A percentile compares a stretch with the other conserved stretches of the same genome.
Evolutionary conservation across 2,888 invertebrate species (phyloP).

Genomic region (Polymixis flavicincta): DNA sequence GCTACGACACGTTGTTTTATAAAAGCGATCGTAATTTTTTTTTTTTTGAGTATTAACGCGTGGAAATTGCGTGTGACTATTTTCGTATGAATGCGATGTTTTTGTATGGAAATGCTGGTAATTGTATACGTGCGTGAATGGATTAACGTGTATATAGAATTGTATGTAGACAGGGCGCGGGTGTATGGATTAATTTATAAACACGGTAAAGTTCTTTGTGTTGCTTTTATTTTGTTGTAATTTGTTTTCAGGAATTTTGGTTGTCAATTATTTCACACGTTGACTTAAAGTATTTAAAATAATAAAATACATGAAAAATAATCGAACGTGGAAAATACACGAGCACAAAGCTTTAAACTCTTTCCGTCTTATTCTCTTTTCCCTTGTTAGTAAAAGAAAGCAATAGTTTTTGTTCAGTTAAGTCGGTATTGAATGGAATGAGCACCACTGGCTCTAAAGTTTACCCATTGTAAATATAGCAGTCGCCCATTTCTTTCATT

Average conservation of each 20-base stretch:
- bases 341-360: background rate
- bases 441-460: slow-evolving; percentile 28
- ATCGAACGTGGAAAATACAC: background rate
- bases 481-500: slow-evolving; percentile 39
- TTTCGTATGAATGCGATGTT: slow-evolving; percentile 55
- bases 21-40: slow-evolving; percentile 58
- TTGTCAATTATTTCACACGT: slow-evolving; percentile 19
- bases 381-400: background rate
- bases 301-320: background rate
- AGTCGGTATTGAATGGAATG: slow-evolving; percentile 8
- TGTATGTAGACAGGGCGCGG: slow-evolving; percentile 21
- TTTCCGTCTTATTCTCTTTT: background rate
- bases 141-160: slow-evolving; percentile 41
- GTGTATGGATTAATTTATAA: slow-evolving; percentile 50
- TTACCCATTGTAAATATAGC: slow-evolving; percentile 44
- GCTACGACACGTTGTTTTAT: slow-evolving; percentile 68
- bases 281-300: background rate
- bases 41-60: slow-evolving; percentile 63
- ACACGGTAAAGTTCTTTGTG: slow-evolving; percentile 40
- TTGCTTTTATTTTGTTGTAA: slow-evolving; percentile 40
- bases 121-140: slow-evolving; percentile 39
- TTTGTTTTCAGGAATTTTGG: slow-evolving; percentile 14
- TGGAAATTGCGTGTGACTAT: slow-evolving; percentile 57
- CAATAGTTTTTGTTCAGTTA: slow-evolving; percentile 13
- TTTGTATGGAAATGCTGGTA: slow-evolving; percentile 52